A percentile compares a stretch with the other conserved stretches of the same genome.
phyloP scores from a whole-genome alignment of 2,797 vertebrate genomes.

The Odontamblyopus rebecca region DNA sequence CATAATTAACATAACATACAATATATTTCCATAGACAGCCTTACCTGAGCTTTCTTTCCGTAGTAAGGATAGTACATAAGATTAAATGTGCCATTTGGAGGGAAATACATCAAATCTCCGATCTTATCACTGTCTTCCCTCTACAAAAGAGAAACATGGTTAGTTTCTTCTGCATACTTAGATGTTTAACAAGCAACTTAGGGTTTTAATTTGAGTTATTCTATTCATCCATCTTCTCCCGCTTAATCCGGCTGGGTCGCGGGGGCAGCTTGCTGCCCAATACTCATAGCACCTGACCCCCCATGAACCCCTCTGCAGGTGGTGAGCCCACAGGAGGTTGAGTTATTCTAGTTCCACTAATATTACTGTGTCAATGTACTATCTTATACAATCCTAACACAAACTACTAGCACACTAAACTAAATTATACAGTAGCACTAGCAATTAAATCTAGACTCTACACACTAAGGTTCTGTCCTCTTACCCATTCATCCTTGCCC shows the following conservation, averaged over 20 bases:
- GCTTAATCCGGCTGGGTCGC: no score
- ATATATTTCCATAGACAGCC: background rate
- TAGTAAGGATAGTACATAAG: constrained; percentile 97
- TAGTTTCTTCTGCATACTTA: background rate
- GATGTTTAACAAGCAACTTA: background rate
- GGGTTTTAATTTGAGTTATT: background rate
- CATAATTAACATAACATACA: background rate
- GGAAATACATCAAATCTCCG: constrained; percentile 81
- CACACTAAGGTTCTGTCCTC: constrained; percentile 40
- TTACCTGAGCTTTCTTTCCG: constrained; percentile 92
- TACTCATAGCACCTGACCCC: no score
- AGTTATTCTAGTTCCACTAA: background rate
- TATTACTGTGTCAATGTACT: no score
- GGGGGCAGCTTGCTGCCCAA: no score
- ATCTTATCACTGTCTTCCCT: constrained; percentile 75
- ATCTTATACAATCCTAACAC: background rate
- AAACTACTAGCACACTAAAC: constrained; percentile 15
- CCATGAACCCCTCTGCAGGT: no score
- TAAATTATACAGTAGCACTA: constrained; percentile 3
- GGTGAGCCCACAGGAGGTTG: no score
- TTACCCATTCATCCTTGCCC: constrained; percentile 81
- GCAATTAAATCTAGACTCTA: constrained; percentile 29
- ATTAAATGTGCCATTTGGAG: constrained; percentile 85
- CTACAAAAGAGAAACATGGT: constrained; percentile 43
- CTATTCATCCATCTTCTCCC: background rate